Evolutionary conservation across 1,140 invertebrate genomes (phyloP), one percentile per base, ranked within the genome.

Genomic region (Bombus pascuorum): DNA sequence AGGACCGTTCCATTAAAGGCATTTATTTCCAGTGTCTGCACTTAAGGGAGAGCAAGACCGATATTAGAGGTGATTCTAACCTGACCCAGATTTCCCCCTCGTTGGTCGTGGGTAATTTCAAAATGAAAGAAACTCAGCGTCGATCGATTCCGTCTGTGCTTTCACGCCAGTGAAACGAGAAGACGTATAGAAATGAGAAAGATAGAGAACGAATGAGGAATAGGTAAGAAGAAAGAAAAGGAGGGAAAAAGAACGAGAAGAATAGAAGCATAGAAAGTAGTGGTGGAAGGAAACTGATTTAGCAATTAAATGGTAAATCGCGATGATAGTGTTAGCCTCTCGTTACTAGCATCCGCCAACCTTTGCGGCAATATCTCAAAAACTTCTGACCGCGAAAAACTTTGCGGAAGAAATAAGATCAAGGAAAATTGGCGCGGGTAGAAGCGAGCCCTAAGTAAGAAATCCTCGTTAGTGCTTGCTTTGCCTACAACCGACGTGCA

Each of bases 1-100:
- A 88, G 65, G 81, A 32, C 87, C 74, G 59, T 83, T 73, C 84
- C 87, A 79, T 79, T 89, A 81, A 72, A 83, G 82, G 88, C 84
- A 89, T 89, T 89, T 89, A 86, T 87, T 89, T 74, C 78, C 70
- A 81, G 76, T 86, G 81, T 85, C 85, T 79, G 88, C 88, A 86
- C 85, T 87, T 81, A 89, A 86, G 80, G 68, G 74, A 68, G 65
- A 59, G 37, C 79, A 32, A 89, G 77, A 32, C 70, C 53, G n/a
- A 87, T 81, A 81, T 89, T 89, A 89, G 75, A 86, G 80, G 80
- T 59, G 87, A 89, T 89, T 86, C 75, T 66, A 68, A 68, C 82
- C 73, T 66, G 72, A 83, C 72, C 75, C 53, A 86, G 76, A 86
- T 89, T 79, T 71, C 53, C 68, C 74, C 72, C 65, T 78, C 72